A percentile compares a stretch with the other conserved stretches of the same genome.
Conservation (phyloP, 2,113 vertebrate genomes). For the Neoarius graeffei region DNA sequence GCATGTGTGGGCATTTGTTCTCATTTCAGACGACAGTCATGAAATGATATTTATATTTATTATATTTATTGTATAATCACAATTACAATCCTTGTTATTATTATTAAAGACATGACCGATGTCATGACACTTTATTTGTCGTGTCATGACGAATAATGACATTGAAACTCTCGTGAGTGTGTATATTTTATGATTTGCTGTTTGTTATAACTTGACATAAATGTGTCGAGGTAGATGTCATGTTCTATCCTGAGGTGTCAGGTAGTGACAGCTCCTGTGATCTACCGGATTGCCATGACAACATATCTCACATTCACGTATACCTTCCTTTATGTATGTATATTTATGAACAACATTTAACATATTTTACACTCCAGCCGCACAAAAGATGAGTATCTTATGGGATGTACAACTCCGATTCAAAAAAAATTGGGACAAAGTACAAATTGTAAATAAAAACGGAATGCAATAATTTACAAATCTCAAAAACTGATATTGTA, state of each 20-base stretch:
- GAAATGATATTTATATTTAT: not conserved
- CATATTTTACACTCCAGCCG: not conserved
- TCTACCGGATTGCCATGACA: no score
- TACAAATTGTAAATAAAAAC: no score
- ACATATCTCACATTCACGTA: not conserved
- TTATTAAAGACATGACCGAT: not conserved
- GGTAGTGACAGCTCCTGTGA: no score
- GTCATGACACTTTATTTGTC: no score
- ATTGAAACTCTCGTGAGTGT: no score
- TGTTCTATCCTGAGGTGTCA: not conserved
- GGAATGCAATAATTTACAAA: no score
- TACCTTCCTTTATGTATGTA: not conserved
- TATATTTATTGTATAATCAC: not conserved
- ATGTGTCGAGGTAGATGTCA: not conserved
- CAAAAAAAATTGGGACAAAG: no score
- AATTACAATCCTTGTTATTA: not conserved
- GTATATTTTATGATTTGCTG: no score
- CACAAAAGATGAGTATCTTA: no score
- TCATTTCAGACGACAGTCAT: not conserved
- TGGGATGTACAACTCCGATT: no score
- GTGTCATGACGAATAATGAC: no score
- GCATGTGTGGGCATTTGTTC: not conserved
- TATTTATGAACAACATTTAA: not conserved
- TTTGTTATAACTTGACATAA: not conserved
- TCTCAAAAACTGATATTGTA: no score